phyloP scores from a whole-genome alignment of 2,888 invertebrate species.

The Pseudolycoriella hygida region DNA sequence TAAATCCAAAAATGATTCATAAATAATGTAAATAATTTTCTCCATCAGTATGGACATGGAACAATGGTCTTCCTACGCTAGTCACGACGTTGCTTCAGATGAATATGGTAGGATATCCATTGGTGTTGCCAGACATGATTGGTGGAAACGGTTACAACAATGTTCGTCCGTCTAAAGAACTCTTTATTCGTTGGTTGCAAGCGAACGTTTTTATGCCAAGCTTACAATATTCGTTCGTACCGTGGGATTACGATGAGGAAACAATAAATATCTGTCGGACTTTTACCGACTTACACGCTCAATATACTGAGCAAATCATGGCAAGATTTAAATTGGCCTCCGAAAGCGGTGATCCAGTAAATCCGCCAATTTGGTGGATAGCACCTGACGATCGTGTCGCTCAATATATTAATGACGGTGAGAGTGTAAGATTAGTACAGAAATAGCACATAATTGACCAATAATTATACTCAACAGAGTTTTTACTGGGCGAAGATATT shows the following conservation, averaged over 20 bases:
- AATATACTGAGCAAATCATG: constrained; percentile 40
- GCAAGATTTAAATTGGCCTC: constrained; percentile 41
- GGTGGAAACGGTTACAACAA: constrained; percentile 37
- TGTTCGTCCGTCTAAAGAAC: constrained; percentile 33
- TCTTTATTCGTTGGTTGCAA: constrained; percentile 58
- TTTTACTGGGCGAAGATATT: constrained; percentile 55
- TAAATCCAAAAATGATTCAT: no score
- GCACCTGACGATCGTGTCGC: constrained; percentile 48
- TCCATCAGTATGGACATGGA: constrained; percentile 33
- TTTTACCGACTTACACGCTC: constrained; percentile 45
- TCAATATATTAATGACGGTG: constrained; percentile 39
- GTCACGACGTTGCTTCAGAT: constrained; percentile 37
- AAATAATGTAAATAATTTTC: no score
- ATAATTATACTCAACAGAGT: constrained; percentile 36
- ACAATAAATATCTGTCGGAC: constrained; percentile 42
- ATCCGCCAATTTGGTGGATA: constrained; percentile 74
- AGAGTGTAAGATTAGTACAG: no score
- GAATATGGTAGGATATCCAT: constrained; percentile 34
- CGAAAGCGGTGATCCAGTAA: constrained; percentile 44
- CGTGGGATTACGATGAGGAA: constrained; percentile 51
- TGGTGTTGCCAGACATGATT: constrained; percentile 63
- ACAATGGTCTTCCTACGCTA: constrained; percentile 47
- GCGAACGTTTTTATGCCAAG: constrained; percentile 59
- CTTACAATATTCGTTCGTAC: constrained; percentile 58
- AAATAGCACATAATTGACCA: background rate